A percentile compares a stretch with the other conserved stretches of the same genome.
Evolutionary conservation across 2,888 invertebrate genomes (phyloP).

Genomic region (Sarcophaga carnaria): DNA sequence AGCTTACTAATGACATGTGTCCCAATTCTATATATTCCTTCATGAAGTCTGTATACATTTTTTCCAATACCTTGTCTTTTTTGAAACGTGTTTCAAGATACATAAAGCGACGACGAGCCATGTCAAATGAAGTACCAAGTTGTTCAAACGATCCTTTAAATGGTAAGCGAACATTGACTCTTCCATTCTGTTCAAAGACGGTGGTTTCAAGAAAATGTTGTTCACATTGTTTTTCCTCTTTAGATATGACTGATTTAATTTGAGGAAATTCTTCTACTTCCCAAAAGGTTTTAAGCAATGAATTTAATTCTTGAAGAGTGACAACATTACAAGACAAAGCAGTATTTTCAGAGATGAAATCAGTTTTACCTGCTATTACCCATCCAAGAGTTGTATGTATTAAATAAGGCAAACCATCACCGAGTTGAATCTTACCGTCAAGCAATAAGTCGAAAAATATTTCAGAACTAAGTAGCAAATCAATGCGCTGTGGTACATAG

Average conservation of each 20-base stretch:
- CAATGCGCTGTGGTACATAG: slow-evolving; percentile 11
- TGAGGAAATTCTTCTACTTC: slow-evolving; percentile 30
- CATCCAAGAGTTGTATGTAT: slow-evolving; percentile 56
- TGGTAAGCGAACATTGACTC: no score
- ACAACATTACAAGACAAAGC: background rate
- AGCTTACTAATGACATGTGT: background rate
- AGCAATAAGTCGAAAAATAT: background rate
- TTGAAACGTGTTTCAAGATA: slow-evolving; percentile 37
- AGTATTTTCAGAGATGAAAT: background rate
- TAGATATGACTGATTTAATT: background rate
- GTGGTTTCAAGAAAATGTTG: no score
- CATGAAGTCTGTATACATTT: slow-evolving; percentile 48
- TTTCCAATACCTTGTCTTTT: slow-evolving; percentile 20
- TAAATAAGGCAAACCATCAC: slow-evolving; percentile 29
- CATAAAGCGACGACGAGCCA: slow-evolving; percentile 38
- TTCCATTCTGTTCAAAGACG: no score
- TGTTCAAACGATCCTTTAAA: no score
- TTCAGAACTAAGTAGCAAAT: no score
- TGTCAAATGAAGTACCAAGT: slow-evolving; percentile 33
- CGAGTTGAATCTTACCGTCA: slow-evolving; percentile 43
- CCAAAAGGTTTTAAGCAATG: slow-evolving; percentile 9
- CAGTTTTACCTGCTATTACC: slow-evolving; percentile 16
- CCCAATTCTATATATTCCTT: slow-evolving; percentile 38
- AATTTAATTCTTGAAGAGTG: background rate
- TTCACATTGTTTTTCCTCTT: background rate